phyloP scores from a whole-genome alignment of 2,113 vertebrate species.

The Heterochromis multidens region DNA sequence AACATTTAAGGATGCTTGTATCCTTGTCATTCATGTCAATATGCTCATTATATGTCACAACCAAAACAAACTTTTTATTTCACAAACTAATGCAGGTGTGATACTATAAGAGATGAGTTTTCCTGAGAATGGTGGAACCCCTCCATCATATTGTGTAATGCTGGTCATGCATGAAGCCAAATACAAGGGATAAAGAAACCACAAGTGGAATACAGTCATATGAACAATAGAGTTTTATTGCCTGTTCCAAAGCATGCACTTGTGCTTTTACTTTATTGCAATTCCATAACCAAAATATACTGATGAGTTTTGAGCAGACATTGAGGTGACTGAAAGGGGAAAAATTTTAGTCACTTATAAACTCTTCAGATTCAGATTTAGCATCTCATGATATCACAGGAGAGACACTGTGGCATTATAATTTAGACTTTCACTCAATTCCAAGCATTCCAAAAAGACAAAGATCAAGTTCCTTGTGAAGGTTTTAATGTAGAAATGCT shows the following conservation, averaged over 20 bases:
- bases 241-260: conserved; percentile 39
- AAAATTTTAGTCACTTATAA: conserved; percentile 13
- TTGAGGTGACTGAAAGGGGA: conserved; percentile 5
- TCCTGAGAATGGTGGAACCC: background rate
- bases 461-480: background rate
- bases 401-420: background rate
- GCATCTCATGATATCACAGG: background rate
- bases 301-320: conserved; percentile 34
- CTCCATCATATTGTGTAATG: conserved; percentile 14
- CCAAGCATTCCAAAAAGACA: background rate
- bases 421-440: background rate
- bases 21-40: background rate
- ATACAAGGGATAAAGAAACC: conserved; percentile 45
- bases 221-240: conserved; percentile 60
- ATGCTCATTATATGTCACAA: background rate
- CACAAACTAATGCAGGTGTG: conserved; percentile 3
- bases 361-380: background rate
- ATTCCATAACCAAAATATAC: conserved; percentile 61
- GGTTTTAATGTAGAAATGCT: background rate
- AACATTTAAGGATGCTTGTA: background rate
- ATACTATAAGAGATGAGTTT: background rate
- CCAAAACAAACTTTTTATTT: background rate
- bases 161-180: conserved; percentile 42
- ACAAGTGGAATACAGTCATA: conserved; percentile 54
- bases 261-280: conserved; percentile 47